phyloP scores from a whole-genome alignment of 2,797 vertebrate genomes.

The Scarus forsteni region DNA sequence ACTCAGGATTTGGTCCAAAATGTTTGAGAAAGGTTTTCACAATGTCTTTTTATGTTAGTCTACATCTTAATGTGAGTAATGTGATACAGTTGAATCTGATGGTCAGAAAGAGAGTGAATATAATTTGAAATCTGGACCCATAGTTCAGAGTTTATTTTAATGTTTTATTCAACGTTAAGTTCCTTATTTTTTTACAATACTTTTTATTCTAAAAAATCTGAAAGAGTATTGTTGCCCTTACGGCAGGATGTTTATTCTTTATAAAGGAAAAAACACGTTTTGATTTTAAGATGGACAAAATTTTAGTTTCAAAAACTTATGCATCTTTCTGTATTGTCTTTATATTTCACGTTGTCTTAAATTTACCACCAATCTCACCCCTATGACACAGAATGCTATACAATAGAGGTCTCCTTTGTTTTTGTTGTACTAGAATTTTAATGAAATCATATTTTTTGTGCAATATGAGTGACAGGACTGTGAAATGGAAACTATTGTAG shows the following conservation, averaged over 20 bases:
- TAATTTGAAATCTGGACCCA: not conserved
- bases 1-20: conserved; percentile 37
- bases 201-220: conserved; percentile 3
- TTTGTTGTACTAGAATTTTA: conserved; percentile 2
- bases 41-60: not conserved
- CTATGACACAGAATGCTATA: not conserved
- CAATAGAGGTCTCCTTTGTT: conserved; percentile 14
- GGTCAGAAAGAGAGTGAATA: not conserved
- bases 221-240: not conserved
- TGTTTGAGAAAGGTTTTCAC: not conserved
- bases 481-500: not conserved
- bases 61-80: conserved; percentile 5
- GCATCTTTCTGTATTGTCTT: not conserved
- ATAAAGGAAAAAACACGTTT: too few species aligned
- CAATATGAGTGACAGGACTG: not conserved
- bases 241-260: conserved; percentile 3
- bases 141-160: conserved; percentile 2
- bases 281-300: not conserved
- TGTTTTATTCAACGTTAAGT: conserved; percentile 7
- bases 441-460: not conserved
- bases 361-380: not conserved
- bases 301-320: conserved; percentile 7
- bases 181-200: conserved; percentile 21
- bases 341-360: conserved; percentile 3
- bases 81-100: not conserved